These are phyloP conservation scores for Globia sparganii DNA, from an alignment of 2,888 invertebrate genomes.

Conservation along the genomic window DNA sequence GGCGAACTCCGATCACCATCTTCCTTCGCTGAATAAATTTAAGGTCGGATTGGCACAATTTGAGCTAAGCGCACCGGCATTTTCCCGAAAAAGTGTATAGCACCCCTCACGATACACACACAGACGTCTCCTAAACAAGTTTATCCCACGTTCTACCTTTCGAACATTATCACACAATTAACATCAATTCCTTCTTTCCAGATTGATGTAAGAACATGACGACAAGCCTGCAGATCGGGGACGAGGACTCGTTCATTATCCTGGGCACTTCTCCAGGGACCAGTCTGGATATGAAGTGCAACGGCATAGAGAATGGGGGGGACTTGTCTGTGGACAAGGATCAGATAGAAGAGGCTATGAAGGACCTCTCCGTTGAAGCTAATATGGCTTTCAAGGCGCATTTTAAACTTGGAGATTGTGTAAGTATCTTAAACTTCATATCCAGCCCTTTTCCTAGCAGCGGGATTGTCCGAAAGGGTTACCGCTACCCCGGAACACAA, in stretches of 20 bases:
- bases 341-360: constrained; percentile 84
- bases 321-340: constrained; percentile 71
- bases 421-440: constrained; percentile 68
- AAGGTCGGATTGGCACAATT: neutral
- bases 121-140: too few species aligned
- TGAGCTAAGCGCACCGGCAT: neutral
- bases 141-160: neutral
- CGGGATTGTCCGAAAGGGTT: too few species aligned
- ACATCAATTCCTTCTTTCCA: constrained; percentile 46
- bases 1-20: too few species aligned
- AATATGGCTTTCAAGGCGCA: constrained; percentile 85
- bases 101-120: neutral
- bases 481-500: too few species aligned
- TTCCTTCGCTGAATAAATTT: neutral
- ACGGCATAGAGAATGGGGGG: constrained; percentile 72
- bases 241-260: constrained; percentile 88
- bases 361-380: constrained; percentile 81
- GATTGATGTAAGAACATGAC: constrained; percentile 78
- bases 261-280: constrained; percentile 85
- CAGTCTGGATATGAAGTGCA: constrained; percentile 81
- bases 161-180: neutral
- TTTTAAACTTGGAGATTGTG: constrained; percentile 83
- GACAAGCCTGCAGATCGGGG: constrained; percentile 74
- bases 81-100: neutral
- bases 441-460: neutral